Evolutionary conservation across 2,797 vertebrate genomes (phyloP).

Genomic region (Antennarius maculatus): DNA sequence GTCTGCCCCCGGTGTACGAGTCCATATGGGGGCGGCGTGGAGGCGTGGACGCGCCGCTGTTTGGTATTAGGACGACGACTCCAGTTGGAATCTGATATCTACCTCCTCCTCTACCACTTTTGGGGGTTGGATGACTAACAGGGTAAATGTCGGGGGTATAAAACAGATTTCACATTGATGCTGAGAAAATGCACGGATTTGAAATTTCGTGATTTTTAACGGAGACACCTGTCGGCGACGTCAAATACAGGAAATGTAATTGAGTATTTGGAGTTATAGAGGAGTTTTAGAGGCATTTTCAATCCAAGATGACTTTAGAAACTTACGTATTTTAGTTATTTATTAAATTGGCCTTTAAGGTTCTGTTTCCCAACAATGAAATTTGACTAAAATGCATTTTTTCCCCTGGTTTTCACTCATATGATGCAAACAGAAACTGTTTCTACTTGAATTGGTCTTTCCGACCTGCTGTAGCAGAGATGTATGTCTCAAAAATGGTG

Average conservation of each 20-base stretch:
- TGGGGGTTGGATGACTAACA: conserved; percentile 26
- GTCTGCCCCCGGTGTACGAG: conserved; percentile 49
- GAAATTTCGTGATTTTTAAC: not conserved
- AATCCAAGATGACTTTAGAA: too few species aligned
- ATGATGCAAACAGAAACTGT: too few species aligned
- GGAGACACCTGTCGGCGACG: not conserved
- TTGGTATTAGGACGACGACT: conserved; percentile 59
- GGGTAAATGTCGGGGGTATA: conserved; percentile 23
- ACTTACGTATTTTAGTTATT: too few species aligned
- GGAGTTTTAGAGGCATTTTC: too few species aligned
- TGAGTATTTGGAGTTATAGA: too few species aligned
- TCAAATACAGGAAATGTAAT: too few species aligned
- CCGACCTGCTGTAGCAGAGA: too few species aligned
- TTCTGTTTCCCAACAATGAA: not conserved
- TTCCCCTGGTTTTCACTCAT: not conserved
- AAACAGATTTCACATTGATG: conserved; percentile 41
- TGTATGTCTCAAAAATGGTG: too few species aligned
- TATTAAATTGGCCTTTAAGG: too few species aligned
- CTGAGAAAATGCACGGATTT: conserved; percentile 10
- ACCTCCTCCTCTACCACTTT: conserved; percentile 15
- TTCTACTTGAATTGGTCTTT: too few species aligned
- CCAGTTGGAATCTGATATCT: conserved; percentile 29
- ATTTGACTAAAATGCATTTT: not conserved
- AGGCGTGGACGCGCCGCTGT: conserved; percentile 47
- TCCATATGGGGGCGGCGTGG: conserved; percentile 36